phyloP scores from a whole-genome alignment of 2,113 vertebrate genomes.

The cattle (Bos taurus) region ARS-UCD2.0 NC_037343.1:64043001-64043500 shows the following conservation, averaged over 20 bases:
- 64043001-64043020: not conserved
- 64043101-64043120: not conserved
- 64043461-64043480: not conserved
- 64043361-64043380: not conserved
- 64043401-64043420: not conserved
- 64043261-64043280: not conserved
- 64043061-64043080: not conserved
- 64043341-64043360: not conserved
- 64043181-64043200: not conserved
- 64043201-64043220: not conserved
- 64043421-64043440: not conserved
- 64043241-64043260: not conserved
- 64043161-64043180: not conserved
- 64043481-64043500: not conserved
- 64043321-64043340: not conserved
- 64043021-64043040: rapidly evolving
- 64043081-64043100: not conserved
- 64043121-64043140: not conserved
- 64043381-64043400: too few species aligned
- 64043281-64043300: not conserved
- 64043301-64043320: not conserved
- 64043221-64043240: not conserved
- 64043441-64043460: not conserved
- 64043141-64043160: not conserved
- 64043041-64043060: not conserved